Percentiles rank a stretch among this genome's conserved stretches.
Conservation (phyloP, 2,888 invertebrate genomes). For the Leucozona laternaria region DNA sequence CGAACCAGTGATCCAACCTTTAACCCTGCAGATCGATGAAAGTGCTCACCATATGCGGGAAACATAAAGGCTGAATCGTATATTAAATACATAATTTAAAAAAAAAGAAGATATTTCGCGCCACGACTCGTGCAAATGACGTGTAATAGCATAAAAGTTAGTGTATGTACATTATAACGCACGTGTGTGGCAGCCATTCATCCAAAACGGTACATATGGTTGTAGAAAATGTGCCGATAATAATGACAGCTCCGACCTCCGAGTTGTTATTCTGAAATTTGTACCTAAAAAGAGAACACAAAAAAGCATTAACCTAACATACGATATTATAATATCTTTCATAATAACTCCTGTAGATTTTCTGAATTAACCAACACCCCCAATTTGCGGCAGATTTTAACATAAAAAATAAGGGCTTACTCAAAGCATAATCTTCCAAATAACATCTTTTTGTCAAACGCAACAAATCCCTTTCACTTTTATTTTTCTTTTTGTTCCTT, state of each 20-base stretch:
- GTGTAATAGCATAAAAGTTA: conserved; percentile 47
- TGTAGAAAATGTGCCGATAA: conserved; percentile 46
- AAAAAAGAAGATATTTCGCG: conserved; percentile 11
- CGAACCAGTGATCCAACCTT: conserved; percentile 3
- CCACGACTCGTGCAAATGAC: conserved; percentile 45
- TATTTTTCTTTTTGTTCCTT: conserved; percentile 15
- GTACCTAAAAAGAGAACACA: conserved; percentile 36
- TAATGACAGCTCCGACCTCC: conserved; percentile 45
- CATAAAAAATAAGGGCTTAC: conserved; percentile 37
- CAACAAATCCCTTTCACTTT: conserved; percentile 42
- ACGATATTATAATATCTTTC: conserved; percentile 25
- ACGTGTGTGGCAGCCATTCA: conserved; percentile 45
- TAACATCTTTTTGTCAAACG: conserved; percentile 43
- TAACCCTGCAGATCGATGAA: conserved; percentile 52
- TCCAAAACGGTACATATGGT: conserved; percentile 38
- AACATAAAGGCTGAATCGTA: conserved; percentile 47
- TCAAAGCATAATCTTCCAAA: conserved; percentile 21
- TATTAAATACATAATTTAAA: conserved; percentile 44
- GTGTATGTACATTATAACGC: conserved; percentile 39
- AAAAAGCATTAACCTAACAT: conserved; percentile 20
- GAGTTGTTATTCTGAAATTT: conserved; percentile 39
- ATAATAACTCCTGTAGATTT: conserved; percentile 40
- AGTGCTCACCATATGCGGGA: conserved; percentile 24
- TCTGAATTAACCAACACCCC: conserved; percentile 47
- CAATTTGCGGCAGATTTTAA: conserved; percentile 47